phyloP scores from a whole-genome alignment of 2,113 vertebrate genomes.

The Leucoraja erinaceus region DNA sequence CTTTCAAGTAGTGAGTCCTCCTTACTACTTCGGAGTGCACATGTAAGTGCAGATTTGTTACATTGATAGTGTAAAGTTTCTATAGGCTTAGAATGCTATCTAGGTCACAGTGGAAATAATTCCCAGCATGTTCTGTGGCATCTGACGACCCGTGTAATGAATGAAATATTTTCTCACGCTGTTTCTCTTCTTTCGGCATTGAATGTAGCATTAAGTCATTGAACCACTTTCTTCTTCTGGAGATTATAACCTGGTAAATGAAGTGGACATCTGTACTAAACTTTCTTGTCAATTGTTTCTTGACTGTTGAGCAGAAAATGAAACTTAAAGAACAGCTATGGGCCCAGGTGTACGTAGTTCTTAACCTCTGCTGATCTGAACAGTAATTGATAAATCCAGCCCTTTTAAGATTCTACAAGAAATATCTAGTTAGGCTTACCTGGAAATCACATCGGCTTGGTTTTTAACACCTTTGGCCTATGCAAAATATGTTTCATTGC shows the following conservation, averaged over 20 bases:
- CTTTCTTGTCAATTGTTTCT: background rate
- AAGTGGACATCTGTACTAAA: background rate
- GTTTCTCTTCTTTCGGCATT: background rate
- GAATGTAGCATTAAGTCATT: background rate
- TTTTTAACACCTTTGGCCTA: background rate
- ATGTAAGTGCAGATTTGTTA: background rate
- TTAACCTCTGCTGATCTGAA: background rate
- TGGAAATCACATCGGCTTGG: background rate
- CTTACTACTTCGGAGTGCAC: background rate
- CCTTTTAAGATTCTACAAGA: background rate
- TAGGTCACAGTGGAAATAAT: background rate
- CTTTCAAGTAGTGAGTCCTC: background rate
- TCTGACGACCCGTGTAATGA: background rate
- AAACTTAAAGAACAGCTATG: background rate
- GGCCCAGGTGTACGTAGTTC: background rate
- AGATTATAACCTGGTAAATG: background rate
- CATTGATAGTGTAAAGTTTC: background rate
- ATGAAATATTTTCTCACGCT: background rate
- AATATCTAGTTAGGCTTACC: background rate
- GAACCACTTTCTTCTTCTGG: background rate
- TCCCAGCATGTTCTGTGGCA: background rate
- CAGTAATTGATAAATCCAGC: background rate
- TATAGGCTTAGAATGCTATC: background rate
- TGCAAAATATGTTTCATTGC: background rate
- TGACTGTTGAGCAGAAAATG: background rate